Conservation (phyloP, 2,113 vertebrate genomes). For the Parus major region DNA sequence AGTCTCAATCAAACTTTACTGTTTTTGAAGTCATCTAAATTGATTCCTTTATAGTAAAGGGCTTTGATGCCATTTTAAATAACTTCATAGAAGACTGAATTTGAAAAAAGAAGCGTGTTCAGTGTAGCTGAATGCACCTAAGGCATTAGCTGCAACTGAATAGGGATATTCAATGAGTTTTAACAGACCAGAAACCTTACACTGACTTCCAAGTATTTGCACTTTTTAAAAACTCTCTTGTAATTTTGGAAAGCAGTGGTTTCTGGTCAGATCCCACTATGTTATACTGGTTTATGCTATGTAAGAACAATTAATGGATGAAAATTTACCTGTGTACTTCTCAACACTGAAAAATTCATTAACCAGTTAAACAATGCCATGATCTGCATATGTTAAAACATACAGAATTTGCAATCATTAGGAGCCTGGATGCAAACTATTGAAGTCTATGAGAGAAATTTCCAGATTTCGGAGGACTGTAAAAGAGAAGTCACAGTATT, state of each 20-base stretch:
- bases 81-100: not conserved
- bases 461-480: not conserved
- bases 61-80: constrained; percentile 31
- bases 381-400: not conserved
- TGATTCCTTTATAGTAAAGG: not conserved
- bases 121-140: not conserved
- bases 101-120: not conserved
- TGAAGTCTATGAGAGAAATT: not conserved
- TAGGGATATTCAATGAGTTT: not conserved
- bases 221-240: not conserved
- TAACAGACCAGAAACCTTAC: not conserved
- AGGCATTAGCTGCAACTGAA: not conserved
- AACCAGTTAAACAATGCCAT: not conserved
- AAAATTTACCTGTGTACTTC: not conserved
- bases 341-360: not conserved
- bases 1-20: constrained; percentile 22
- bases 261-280: not conserved
- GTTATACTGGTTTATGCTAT: not conserved
- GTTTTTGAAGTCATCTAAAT: not conserved
- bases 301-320: not conserved
- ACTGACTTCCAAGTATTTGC: not conserved
- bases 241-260: not conserved
- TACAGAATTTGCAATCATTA: not conserved
- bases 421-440: not conserved
- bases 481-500: not conserved